phyloP scores from a whole-genome alignment of 2,797 vertebrate genomes.

The Tauraco hartlaubi region DNA sequence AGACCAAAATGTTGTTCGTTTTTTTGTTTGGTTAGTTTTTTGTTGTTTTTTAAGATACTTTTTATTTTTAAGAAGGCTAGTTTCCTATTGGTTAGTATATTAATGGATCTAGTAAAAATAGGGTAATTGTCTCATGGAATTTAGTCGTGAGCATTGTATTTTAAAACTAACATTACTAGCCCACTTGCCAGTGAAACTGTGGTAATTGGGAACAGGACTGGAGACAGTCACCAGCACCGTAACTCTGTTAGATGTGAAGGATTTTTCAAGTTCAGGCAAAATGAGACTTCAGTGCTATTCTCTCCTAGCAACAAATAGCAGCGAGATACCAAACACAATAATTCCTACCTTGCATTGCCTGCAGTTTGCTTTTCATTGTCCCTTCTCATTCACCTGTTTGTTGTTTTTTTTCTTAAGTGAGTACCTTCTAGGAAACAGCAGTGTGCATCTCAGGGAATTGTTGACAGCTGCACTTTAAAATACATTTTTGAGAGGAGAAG shows the following conservation, averaged over 20 bases:
- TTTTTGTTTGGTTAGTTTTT: background rate
- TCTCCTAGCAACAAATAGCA: background rate
- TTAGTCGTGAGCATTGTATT: background rate
- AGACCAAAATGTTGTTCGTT: background rate
- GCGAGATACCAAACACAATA: background rate
- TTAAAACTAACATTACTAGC: background rate
- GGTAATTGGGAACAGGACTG: background rate
- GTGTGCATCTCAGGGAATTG: background rate
- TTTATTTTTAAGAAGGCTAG: background rate
- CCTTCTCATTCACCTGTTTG: background rate
- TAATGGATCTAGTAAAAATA: background rate
- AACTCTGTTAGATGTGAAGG: background rate
- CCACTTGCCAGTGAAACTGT: background rate
- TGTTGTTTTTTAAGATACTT: background rate
- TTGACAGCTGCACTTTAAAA: background rate
- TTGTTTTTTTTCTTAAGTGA: background rate
- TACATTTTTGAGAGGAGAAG: background rate
- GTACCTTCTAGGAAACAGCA: background rate
- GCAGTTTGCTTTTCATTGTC: background rate
- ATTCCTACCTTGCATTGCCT: background rate
- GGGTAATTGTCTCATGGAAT: background rate
- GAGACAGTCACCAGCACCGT: background rate
- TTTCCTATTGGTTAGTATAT: background rate
- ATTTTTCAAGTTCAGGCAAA: background rate
- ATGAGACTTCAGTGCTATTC: background rate